phyloP scores from a whole-genome alignment of 2,113 vertebrate species.

The Clarias batrachus region DNA sequence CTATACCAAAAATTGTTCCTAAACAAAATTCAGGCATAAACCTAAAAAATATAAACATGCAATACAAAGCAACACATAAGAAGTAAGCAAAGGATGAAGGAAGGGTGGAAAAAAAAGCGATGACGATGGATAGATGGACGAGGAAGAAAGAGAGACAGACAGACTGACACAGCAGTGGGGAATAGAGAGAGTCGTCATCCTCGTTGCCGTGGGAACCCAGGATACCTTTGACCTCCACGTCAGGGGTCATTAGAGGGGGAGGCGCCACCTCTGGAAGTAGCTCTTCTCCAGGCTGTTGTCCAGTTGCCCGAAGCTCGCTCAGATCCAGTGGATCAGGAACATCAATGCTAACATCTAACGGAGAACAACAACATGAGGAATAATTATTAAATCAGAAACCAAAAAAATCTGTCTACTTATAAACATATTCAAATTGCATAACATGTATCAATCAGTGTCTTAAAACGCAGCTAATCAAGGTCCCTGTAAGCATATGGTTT shows the following conservation, averaged over 20 bases:
- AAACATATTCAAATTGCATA: neutral
- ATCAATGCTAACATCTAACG: conserved; percentile 92
- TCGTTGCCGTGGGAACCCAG: conserved; percentile 99
- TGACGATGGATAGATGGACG: conserved; percentile 38
- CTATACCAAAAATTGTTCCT: neutral
- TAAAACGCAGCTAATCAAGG: neutral
- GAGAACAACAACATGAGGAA: neutral
- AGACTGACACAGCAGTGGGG: conserved; percentile 99
- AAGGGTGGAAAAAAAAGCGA: conserved; percentile 53
- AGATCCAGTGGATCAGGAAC: conserved; percentile 95
- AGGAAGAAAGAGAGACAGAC: conserved; percentile 79
- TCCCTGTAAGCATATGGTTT: neutral
- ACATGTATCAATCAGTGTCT: neutral
- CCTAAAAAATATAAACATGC: neutral
- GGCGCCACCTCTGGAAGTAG: conserved; percentile 97
- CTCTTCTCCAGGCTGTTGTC: conserved; percentile 93
- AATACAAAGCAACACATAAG: conserved; percentile 45
- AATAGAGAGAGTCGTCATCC: conserved; percentile 99
- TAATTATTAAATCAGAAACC: neutral
- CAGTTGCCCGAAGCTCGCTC: conserved; percentile 82
- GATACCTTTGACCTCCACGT: conserved; percentile 99
- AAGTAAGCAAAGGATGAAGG: conserved; percentile 46
- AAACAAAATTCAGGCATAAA: conserved; percentile 46
- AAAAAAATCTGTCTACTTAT: neutral
- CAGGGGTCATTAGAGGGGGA: conserved; percentile 93